Base-by-base conservation (phyloP, 2,797 vertebrate species). In the Melanotaenia maccullochi region DNA sequence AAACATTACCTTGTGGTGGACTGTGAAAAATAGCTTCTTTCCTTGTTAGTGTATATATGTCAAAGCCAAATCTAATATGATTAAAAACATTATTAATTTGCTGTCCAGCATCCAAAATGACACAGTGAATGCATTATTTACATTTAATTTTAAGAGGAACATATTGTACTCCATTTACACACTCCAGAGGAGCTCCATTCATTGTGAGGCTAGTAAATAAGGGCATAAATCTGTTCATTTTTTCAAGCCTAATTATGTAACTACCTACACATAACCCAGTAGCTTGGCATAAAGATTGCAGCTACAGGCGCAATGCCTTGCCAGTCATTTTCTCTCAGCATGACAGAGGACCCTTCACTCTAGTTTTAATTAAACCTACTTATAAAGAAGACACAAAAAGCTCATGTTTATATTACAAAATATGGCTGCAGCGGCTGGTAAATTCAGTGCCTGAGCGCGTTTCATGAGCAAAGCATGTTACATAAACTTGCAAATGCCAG, bases 401-500 rank as follows among this genome's bases (percentile, higher is more conserved):
- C 69, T 59, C 12, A 1, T 68, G 84, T 85, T 87, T 75, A 65
- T 75, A 65, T 84, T 62, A 65, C 28, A 36, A 65, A 77, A 75
- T 67, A 71, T 64, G 72, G 60, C 78, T 66, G 79, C 84, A 83
- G 76, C 68, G 61, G 72, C 75, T 74, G 67, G 14, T 57, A 22
- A 5, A 20, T 61, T 28, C 66, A 11, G 11, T 62, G 75, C 71
- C 59, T 55, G 54, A 25, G 65, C 32, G 65, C 54, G 60, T 82
- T 82, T 85, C 60, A 64, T 47, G 7, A 54, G 56, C 28, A 62
- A 83, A 86, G 78, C 68, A 47, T 79, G 90, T 95, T 94, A 94
- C 86, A 92, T 95, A 94, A 94, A 93, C 83, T 57, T 51, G 80
- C 76, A 86, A 85, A 78, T 75, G 79, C 62, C 73, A 85, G 65